These are phyloP conservation scores for Hypomecis punctinalis DNA, from an alignment of 2,888 invertebrate species.

Conservation along the genomic window DNA sequence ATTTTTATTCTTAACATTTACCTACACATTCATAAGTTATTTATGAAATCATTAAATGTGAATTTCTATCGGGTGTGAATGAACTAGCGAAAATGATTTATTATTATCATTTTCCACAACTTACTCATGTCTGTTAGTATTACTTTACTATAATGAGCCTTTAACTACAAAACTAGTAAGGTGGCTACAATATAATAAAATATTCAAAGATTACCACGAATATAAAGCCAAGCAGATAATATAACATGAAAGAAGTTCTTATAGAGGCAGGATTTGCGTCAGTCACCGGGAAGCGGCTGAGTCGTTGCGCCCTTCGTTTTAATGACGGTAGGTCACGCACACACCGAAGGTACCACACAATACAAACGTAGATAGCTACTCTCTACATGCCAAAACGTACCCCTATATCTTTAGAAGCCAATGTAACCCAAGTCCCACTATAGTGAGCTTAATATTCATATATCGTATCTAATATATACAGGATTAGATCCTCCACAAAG, in stretches of 20 bases:
- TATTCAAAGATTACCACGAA: slow-evolving; percentile 3
- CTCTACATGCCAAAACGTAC: slow-evolving; percentile 15
- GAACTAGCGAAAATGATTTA: no score
- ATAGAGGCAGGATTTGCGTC: slow-evolving; percentile 56
- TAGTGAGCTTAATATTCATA: slow-evolving; percentile 37
- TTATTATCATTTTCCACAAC: no score
- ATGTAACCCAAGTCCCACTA: slow-evolving; percentile 41
- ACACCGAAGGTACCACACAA: slow-evolving; percentile 28
- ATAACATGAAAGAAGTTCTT: slow-evolving; percentile 25
- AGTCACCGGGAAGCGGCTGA: slow-evolving; percentile 49
- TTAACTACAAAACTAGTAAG: not conserved
- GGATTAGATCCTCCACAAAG: slow-evolving; percentile 44
- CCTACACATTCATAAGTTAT: no score
- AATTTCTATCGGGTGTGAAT: no score
- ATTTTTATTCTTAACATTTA: no score
- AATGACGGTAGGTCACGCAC: slow-evolving; percentile 61
- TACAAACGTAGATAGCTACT: slow-evolving; percentile 14
- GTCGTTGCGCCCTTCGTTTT: slow-evolving; percentile 56
- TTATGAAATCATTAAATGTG: no score
- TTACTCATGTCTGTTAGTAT: no score
- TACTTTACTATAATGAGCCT: no score
- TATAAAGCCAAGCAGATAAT: slow-evolving; percentile 5
- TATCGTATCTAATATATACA: slow-evolving; percentile 7
- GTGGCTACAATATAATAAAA: not conserved
- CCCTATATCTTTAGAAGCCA: slow-evolving; percentile 29